These are phyloP conservation scores for Drosophila sp. DNA, from an alignment of 1,140 invertebrate genomes.

Conservation along the genomic window DNA sequence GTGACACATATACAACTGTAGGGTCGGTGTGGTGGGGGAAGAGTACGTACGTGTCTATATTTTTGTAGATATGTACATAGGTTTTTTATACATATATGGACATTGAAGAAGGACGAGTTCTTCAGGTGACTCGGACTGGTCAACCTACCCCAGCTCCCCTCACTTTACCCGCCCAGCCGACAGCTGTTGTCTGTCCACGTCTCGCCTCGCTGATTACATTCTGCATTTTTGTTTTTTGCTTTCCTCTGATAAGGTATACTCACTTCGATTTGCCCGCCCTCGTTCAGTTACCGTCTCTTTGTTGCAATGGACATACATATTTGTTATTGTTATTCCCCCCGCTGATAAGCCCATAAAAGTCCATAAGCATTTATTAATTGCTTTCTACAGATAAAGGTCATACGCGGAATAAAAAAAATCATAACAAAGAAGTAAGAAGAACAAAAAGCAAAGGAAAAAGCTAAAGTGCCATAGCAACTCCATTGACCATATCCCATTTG, in stretches of 20 bases:
- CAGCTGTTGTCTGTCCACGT: constrained; percentile 31
- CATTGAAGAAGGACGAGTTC: constrained; percentile 19
- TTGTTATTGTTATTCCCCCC: constrained; percentile 3
- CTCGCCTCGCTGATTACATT: constrained; percentile 50
- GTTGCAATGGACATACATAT: neutral
- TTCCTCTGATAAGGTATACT: constrained; percentile 11
- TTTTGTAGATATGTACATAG: constrained; percentile 21
- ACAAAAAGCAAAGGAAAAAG: neutral
- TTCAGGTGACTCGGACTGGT: constrained; percentile 41
- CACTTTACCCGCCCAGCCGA: constrained; percentile 12
- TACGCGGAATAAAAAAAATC: neutral
- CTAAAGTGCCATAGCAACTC: neutral
- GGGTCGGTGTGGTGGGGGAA: constrained; percentile 32
- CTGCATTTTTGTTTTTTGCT: constrained; percentile 5
- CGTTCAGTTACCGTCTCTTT: constrained; percentile 13
- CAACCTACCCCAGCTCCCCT: neutral
- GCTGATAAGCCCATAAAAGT: constrained; percentile 30
- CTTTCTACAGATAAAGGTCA: constrained; percentile 8
- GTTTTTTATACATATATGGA: neutral
- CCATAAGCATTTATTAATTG: constrained; percentile 14
- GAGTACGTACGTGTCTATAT: constrained; percentile 45
- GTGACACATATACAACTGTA: constrained; percentile 55
- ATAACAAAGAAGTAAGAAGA: neutral
- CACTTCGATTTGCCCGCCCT: neutral
- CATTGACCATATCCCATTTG: neutral